Conservation (phyloP, 2,113 vertebrate species). For the Atrichornis clamosus region DNA sequence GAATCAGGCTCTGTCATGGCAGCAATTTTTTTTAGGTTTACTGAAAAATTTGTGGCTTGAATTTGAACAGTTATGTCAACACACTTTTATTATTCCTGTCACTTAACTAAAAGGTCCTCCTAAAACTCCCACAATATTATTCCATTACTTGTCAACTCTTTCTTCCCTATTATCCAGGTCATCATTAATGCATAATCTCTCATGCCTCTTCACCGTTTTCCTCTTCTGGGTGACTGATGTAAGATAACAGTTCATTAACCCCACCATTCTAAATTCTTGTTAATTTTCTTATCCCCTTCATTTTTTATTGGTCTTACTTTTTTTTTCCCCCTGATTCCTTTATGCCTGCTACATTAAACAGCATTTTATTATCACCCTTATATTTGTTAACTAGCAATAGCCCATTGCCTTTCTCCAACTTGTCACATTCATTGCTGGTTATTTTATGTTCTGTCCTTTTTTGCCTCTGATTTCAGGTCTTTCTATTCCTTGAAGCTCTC, state of each 20-base stretch:
- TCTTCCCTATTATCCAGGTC: not conserved
- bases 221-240: not conserved
- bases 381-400: not conserved
- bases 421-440: not conserved
- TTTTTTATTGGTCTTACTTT: not conserved
- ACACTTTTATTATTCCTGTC: not conserved
- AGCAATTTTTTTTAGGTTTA: not conserved
- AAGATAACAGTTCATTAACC: not conserved
- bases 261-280: not conserved
- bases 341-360: not conserved
- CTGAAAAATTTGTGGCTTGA: not conserved
- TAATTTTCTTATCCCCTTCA: not conserved
- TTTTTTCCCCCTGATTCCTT: not conserved
- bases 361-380: not conserved
- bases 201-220: not conserved
- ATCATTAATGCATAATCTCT: not conserved
- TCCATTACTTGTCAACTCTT: not conserved
- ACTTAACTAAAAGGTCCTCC: not conserved
- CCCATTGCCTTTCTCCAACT: not conserved
- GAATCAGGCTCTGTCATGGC: accelerated
- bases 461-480: not conserved
- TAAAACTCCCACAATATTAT: not conserved
- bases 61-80: not conserved
- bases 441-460: not conserved
- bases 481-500: not conserved